Evolutionary conservation across 2,888 invertebrate genomes (phyloP).

Genomic region (Drosophila koepferae): DNA sequence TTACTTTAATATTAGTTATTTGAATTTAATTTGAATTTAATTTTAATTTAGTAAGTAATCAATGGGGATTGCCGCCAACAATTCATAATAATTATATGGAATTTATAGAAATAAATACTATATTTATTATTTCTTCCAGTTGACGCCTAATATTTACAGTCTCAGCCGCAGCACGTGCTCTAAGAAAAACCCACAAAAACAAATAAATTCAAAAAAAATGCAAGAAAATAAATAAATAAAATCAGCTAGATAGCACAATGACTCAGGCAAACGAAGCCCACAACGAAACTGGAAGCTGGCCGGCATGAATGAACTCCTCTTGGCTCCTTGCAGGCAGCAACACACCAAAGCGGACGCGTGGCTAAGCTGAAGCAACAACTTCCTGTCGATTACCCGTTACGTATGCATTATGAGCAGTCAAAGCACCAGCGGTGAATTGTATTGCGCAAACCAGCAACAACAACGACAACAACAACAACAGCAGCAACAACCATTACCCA

Average conservation of each 20-base stretch:
- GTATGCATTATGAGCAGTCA: conserved; percentile 66
- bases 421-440: conserved; percentile 48
- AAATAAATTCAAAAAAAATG: background rate
- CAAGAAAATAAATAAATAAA: too few species aligned
- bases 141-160: background rate
- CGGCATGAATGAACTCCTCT: conserved; percentile 62
- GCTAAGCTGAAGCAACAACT: too few species aligned
- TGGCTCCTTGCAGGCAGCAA: too few species aligned
- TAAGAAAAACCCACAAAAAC: background rate
- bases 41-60: too few species aligned
- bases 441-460: conserved; percentile 51
- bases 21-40: too few species aligned
- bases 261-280: too few species aligned
- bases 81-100: background rate
- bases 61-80: too few species aligned
- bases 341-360: too few species aligned
- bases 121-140: conserved; percentile 1
- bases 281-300: conserved; percentile 49
- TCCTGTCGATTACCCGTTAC: conserved; percentile 75
- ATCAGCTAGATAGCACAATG: too few species aligned
- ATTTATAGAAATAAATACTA: background rate
- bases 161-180: conserved; percentile 15
- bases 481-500: conserved; percentile 77
- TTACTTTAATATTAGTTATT: too few species aligned
- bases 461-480: conserved; percentile 27